Base-by-base conservation (phyloP, 2,113 vertebrate genomes). In the Carassius carassius region DNA sequence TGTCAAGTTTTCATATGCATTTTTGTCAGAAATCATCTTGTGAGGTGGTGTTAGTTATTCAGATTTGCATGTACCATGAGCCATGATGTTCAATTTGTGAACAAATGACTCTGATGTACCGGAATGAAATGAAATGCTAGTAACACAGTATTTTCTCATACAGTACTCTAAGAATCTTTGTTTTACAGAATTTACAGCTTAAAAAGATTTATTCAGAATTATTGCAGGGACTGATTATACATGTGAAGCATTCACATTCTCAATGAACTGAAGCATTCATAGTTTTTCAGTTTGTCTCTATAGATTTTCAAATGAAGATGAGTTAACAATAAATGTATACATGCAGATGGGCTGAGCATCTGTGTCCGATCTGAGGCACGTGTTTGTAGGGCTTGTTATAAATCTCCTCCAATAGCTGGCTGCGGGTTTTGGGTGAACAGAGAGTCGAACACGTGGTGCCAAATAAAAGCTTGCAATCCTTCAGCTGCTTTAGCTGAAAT, bases 381-480 rank as follows among this genome's bases (percentile, higher is more conserved):
- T 76, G 74, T 76, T 2, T 75, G 23, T 32, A 54, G n/a, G 13
- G 14, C 47, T 49, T 23, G 23, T 54, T 29, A 19, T 19, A 51
- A 32, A 4, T 72, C 13, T 67, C 44, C 16, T 35, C 47, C 47
- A 74, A 17, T 77, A 32, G 58, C 72, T 23, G 10, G 32, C 58
- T 75, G 37, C 4, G 35, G 44, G 47, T n/a, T 51, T 9, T 78
- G 83, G 75, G n/a, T 8, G 63, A 41, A 78, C 62, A 14, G 6
- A 72, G 49, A 17, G 16, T 23, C n/a, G 14, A n/a, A 82, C 44
- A 73, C 32, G 5, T 83, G 81, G 54, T 23, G 69, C 69, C 37
- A 16, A 49, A 47, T 23, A 47, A 10, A 62, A 79, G 77, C 58
- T 47, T 44, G 58, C 77, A 25, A 47, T 63, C 58, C n/a, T 80